Percentiles rank a stretch among this genome's conserved stretches.
Evolutionary conservation across 2,797 vertebrate genomes (phyloP).

Genomic region (Sardinella longiceps): DNA sequence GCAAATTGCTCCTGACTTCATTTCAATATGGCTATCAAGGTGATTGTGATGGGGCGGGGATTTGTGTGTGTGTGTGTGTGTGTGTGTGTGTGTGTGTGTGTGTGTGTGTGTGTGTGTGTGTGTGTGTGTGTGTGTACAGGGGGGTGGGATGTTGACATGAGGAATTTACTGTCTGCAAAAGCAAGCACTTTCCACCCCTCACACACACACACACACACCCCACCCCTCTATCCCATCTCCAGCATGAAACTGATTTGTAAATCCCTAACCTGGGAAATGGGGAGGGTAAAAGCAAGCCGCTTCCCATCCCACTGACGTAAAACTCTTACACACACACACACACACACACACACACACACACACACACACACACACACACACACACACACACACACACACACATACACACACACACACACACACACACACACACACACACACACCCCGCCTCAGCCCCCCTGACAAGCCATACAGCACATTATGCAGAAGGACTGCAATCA

Average conservation of each 20-base stretch:
- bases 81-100: background rate
- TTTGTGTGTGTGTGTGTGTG: background rate
- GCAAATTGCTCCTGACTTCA: slow-evolving; percentile 73
- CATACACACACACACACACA: too few species aligned
- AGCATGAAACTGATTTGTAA: slow-evolving; percentile 50
- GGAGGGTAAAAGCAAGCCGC: background rate
- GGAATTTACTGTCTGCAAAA: slow-evolving; percentile 64
- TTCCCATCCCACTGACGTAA: background rate
- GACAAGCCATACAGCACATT: background rate
- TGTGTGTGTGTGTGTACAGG: background rate
- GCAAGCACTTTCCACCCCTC: slow-evolving; percentile 59
- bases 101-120: background rate
- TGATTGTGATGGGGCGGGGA: slow-evolving; percentile 39
- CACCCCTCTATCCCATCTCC: background rate
- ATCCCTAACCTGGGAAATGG: slow-evolving; percentile 32
- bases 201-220: background rate
- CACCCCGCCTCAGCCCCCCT: background rate
- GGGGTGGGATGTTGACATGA: slow-evolving; percentile 41
- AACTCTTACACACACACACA: too few species aligned
- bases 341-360: too few species aligned
- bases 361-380: too few species aligned
- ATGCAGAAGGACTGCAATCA: background rate
- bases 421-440: too few species aligned
- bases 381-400: too few species aligned
- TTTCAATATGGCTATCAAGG: slow-evolving; percentile 65